phyloP scores from a whole-genome alignment of 2,888 invertebrate species.

The Ariolimax columbianus region DNA sequence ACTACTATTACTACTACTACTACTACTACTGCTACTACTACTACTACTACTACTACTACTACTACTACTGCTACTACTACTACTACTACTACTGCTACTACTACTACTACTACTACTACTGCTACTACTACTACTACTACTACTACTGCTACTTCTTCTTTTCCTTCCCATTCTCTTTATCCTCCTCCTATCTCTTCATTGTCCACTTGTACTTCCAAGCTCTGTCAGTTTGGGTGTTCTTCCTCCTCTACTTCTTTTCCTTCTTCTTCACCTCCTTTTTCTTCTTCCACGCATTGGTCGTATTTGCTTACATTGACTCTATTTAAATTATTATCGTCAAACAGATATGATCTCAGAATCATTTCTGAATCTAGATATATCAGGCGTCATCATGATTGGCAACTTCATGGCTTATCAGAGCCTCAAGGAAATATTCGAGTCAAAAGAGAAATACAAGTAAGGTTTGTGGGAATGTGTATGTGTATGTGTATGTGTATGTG shows the following conservation, averaged over 20 bases:
- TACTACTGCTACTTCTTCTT: not conserved
- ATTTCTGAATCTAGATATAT: not conserved
- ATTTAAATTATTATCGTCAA: not conserved
- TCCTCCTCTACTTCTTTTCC: no score
- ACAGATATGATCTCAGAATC: conserved; percentile 19
- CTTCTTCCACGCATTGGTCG: no score
- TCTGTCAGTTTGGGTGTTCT: no score
- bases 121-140: not conserved
- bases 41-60: conserved; percentile 1
- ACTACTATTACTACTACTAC: not conserved
- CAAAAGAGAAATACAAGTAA: conserved; percentile 17
- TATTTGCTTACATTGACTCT: not conserved
- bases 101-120: conserved; percentile 11
- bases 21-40: not conserved
- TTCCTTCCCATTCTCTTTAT: no score
- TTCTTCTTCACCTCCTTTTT: no score
- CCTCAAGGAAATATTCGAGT: conserved; percentile 13
- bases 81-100: conserved; percentile 8
- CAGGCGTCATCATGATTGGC: conserved; percentile 42
- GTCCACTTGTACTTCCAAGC: no score
- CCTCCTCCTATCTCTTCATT: not conserved
- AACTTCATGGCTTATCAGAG: conserved; percentile 40
- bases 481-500: not conserved
- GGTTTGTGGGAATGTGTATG: not conserved
- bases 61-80: not conserved